Evolutionary conservation across 2,113 vertebrate genomes (phyloP).

Genomic region (Tretioscincus oriximinensis): DNA sequence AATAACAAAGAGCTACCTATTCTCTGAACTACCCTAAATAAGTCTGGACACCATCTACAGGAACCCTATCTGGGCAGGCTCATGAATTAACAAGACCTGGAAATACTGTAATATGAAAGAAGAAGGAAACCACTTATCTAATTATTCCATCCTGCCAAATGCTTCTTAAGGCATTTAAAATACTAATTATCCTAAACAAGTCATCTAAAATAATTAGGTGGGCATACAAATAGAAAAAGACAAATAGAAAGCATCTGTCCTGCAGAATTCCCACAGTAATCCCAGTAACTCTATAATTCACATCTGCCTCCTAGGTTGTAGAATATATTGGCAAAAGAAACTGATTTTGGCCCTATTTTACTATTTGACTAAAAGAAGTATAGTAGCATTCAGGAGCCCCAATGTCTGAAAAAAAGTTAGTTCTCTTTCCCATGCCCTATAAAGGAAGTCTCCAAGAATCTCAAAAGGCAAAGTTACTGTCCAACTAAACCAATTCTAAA

Average conservation of each 20-base stretch:
- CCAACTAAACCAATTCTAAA: constrained; percentile 7
- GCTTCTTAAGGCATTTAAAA: constrained; percentile 46
- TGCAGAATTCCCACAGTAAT: constrained; percentile 21
- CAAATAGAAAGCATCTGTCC: constrained; percentile 34
- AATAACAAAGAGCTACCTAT: neutral
- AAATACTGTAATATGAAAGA: constrained; percentile 20
- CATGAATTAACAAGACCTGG: neutral
- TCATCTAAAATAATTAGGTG: constrained; percentile 38
- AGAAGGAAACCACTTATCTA: constrained; percentile 9
- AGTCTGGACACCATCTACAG: neutral
- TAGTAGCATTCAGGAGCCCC: constrained; percentile 29
- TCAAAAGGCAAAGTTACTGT: neutral
- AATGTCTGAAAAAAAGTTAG: constrained; percentile 33
- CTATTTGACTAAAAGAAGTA: constrained; percentile 1
- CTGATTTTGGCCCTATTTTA: constrained; percentile 35
- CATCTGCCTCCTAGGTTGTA: constrained; percentile 43
- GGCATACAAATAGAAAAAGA: constrained; percentile 38
- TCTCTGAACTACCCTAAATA: neutral
- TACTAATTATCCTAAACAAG: constrained; percentile 45
- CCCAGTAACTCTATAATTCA: constrained; percentile 11
- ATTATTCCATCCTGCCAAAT: constrained; percentile 25
- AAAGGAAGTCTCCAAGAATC: neutral
- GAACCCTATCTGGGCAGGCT: neutral
- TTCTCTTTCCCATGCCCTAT: constrained; percentile 20
- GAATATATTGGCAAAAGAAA: constrained; percentile 40